Percentiles rank a stretch among this genome's conserved stretches.
Evolutionary conservation across 2,113 vertebrate genomes (phyloP).

Genomic region (Sarotherodon lohbergeri): DNA sequence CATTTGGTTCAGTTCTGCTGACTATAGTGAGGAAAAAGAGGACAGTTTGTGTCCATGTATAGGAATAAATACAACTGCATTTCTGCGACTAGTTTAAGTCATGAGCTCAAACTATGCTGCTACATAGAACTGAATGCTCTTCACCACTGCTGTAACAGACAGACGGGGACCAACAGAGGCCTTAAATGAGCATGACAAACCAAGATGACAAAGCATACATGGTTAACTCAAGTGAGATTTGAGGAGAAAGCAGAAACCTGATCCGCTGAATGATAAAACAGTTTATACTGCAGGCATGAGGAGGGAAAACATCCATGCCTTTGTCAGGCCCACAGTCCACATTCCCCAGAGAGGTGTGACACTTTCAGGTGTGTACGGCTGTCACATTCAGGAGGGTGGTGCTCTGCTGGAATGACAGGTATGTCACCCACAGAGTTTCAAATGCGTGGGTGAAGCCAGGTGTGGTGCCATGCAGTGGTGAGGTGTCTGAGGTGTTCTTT

Average conservation of each 20-base stretch:
- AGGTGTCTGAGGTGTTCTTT: not conserved
- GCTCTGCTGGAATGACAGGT: slow-evolving; percentile 22
- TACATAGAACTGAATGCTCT: not conserved
- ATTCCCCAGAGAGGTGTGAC: slow-evolving; percentile 54
- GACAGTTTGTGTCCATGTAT: not conserved
- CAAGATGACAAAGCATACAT: not conserved
- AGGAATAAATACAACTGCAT: not conserved
- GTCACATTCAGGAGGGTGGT: slow-evolving; percentile 5
- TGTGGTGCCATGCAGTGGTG: not conserved
- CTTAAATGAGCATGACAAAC: not conserved
- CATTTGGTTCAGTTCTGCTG: rapidly evolving
- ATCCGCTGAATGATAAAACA: not conserved
- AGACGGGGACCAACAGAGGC: not conserved
- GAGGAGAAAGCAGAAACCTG: not conserved
- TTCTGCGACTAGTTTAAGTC: not conserved
- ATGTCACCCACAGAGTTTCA: not conserved
- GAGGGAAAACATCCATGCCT: not conserved
- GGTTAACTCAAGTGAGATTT: not conserved
- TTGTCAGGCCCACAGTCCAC: not conserved
- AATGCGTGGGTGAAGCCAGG: not conserved
- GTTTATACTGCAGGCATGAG: not conserved
- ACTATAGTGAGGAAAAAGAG: not conserved
- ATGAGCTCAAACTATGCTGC: not conserved
- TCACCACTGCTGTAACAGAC: not conserved
- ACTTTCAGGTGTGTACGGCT: slow-evolving; percentile 48